These are phyloP conservation scores for Chloroceryle amazona DNA, from an alignment of 2,797 vertebrate species.

Conservation along the genomic window DNA sequence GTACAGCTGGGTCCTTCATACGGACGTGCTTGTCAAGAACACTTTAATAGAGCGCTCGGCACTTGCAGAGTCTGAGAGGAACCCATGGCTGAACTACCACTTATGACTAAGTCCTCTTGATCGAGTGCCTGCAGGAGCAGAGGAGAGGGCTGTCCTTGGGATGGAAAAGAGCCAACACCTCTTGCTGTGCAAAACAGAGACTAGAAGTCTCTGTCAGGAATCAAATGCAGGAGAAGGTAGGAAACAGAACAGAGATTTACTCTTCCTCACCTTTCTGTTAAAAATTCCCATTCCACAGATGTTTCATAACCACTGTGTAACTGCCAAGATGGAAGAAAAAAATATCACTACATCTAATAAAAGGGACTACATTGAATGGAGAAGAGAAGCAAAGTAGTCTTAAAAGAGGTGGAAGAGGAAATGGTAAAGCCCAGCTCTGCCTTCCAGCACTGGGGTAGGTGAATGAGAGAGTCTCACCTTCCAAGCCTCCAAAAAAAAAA, in stretches of 20 bases:
- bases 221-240: neutral
- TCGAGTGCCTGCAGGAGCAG: neutral
- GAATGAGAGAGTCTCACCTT: neutral
- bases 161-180: neutral
- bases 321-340: neutral
- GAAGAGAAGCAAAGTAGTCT: neutral
- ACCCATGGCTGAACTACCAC: neutral
- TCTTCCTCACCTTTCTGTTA: neutral
- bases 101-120: neutral
- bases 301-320: constrained; percentile 20
- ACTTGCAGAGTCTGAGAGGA: neutral
- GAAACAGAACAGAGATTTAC: neutral
- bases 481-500: neutral
- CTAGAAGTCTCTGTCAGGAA: neutral
- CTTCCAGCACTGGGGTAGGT: neutral
- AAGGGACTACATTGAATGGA: neutral
- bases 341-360: neutral
- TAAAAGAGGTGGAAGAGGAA: neutral
- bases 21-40: neutral
- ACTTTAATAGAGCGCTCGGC: neutral
- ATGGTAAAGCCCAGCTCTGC: neutral
- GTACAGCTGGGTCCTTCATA: neutral
- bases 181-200: neutral
- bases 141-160: neutral
- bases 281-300: neutral